Conservation (phyloP, 53 echinoderm and acorn worm genomes). For the Apostichopus leukothele region DNA sequence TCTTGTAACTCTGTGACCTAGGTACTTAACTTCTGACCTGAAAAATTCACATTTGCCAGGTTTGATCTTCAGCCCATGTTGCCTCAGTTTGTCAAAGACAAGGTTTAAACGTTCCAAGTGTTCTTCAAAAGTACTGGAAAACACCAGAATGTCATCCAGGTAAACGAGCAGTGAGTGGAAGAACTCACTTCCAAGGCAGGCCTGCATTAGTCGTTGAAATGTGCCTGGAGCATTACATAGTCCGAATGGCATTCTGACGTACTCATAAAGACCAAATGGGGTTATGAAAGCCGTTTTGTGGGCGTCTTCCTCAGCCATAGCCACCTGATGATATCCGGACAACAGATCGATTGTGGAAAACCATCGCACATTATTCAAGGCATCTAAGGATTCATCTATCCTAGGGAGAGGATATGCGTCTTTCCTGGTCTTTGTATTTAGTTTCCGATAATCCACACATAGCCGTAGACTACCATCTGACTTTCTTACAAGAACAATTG, state of each 20-base stretch:
- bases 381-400: too few relatives aligned
- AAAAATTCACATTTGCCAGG: slow-evolving; percentile 50
- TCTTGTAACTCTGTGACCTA: slow-evolving; percentile 18
- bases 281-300: too few relatives aligned
- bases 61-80: slow-evolving; percentile 60
- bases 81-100: slow-evolving; percentile 46
- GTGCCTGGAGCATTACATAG: slow-evolving; percentile 50
- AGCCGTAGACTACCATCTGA: too few relatives aligned
- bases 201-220: slow-evolving; percentile 50
- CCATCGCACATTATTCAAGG: too few relatives aligned
- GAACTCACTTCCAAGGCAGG: slow-evolving; percentile 31
- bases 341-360: too few relatives aligned
- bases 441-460: too few relatives aligned
- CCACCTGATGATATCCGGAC: too few relatives aligned
- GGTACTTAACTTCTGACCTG: too few relatives aligned
- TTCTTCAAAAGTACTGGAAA: slow-evolving; percentile 50
- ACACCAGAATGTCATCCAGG: too few relatives aligned
- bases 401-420: too few relatives aligned
- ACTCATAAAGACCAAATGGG: slow-evolving; percentile 45
- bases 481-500: too few relatives aligned
- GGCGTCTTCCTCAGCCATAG: slow-evolving; percentile 18
- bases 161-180: slow-evolving; percentile 48
- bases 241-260: slow-evolving; percentile 31
- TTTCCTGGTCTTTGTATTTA: too few relatives aligned
- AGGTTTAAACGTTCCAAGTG: slow-evolving; percentile 36